Base-by-base conservation (phyloP, 2,888 invertebrate species). In the Schrankia costaestrigalis region DNA sequence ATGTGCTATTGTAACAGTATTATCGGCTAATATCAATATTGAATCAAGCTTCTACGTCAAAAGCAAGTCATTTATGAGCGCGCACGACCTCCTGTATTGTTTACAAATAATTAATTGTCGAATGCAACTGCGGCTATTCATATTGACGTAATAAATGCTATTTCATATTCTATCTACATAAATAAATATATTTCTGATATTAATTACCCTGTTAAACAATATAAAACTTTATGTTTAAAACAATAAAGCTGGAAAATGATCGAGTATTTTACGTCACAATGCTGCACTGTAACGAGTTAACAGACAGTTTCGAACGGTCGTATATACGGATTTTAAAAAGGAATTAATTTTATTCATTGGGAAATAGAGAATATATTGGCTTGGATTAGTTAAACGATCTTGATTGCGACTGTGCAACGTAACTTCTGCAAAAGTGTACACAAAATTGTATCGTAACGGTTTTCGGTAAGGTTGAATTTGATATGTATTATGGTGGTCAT, bases 101-200 rank as follows among this genome's bases (percentile, higher is more conserved):
- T 84, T 85, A 78, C 87, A 78, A 85, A 85, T 86, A 86, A 87
- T 85, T 86, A 85, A 86, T 85, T 71, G 82, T 70, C 78, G 69
- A 76, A 74, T 78, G 78, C 82, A 83, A 83, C 79, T 82, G 80
- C 63, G 71, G 63, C 75, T 74, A 71, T 78, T 78, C 77, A 78
- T 82, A 83, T 72, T 79, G 76, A 64, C 69, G 71, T 81, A 78
- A 82, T 82, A 81, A 82, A 84, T 82, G 76, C 74, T 71, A 70
- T 65, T 57, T 66, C 70, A 75, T 77, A 78, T 75, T 71, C 64
- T 59, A 66, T 65, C 59, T 57, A 60, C 59, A 63, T 70, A 64
- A 71, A 69, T 70, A 72, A 71, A 78, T 71, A 71, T 49, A 55
- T 61, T 45, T 46, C 35, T 50, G 35, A 39, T 36, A 43, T 38